Percentiles rank a stretch among this genome's conserved stretches.
Conservation (phyloP, 2,113 vertebrate genomes). For the Takifugu flavidus region DNA sequence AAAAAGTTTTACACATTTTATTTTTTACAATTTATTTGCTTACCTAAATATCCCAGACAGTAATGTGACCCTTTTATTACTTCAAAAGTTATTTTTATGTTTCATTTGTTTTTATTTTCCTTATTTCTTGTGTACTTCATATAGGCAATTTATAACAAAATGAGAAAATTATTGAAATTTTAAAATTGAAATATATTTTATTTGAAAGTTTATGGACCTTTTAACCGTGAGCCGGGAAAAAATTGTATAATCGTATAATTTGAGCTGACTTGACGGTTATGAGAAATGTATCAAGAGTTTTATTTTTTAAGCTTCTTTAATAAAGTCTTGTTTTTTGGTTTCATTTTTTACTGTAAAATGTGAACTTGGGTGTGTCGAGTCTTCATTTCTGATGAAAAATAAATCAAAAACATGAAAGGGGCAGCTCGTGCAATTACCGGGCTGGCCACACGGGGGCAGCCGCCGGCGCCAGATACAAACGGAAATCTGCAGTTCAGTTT, state of each 20-base stretch:
- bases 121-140: slow-evolving; percentile 82
- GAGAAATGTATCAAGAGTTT: slow-evolving; percentile 99
- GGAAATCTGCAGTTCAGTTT: background rate
- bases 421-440: background rate
- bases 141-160: slow-evolving; percentile 98
- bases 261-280: slow-evolving; percentile 90
- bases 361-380: slow-evolving; percentile 37
- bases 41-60: slow-evolving; percentile 81
- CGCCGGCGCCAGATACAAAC: background rate
- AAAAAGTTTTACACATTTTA: slow-evolving; percentile 79
- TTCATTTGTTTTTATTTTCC: slow-evolving; percentile 70
- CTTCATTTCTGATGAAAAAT: slow-evolving; percentile 23
- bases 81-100: slow-evolving; percentile 80
- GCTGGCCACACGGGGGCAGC: slow-evolving; percentile 46
- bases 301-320: slow-evolving; percentile 99
- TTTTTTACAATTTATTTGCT: slow-evolving; percentile 81
- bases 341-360: slow-evolving; percentile 80
- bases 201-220: slow-evolving; percentile 97
- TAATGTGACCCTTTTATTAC: slow-evolving; percentile 86
- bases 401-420: no score
- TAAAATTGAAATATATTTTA: slow-evolving; percentile 92
- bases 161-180: slow-evolving; percentile 88
- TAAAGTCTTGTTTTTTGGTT: slow-evolving; percentile 86
- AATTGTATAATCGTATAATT: slow-evolving; percentile 90
- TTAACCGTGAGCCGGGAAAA: slow-evolving; percentile 87